These are phyloP conservation scores for Lepidotrigona ventralis DNA, from an alignment of 1,140 invertebrate genomes.

Conservation along the genomic window DNA sequence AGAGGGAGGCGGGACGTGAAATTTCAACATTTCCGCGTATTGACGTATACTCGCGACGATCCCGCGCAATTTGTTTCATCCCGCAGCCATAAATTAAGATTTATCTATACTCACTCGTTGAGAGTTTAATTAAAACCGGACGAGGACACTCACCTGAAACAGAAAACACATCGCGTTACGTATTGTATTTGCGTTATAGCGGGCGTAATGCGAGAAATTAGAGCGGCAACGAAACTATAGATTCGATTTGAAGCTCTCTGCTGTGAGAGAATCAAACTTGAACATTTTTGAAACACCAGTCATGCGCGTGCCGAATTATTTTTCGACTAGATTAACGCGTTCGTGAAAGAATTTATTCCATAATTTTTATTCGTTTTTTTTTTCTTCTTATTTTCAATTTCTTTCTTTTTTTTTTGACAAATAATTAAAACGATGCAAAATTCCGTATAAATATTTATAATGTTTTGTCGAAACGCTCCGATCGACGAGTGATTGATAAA, in stretches of 20 bases:
- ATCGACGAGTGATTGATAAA: background rate
- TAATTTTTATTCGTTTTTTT: background rate
- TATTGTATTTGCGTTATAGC: background rate
- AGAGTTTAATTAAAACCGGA: slow-evolving; percentile 11
- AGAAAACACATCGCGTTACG: background rate
- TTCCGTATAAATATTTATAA: background rate
- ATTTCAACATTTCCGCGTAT: too few relatives aligned
- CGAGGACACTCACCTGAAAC: slow-evolving; percentile 28
- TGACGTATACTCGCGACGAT: background rate
- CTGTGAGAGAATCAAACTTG: too few relatives aligned
- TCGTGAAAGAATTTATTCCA: background rate
- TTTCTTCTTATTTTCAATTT: background rate
- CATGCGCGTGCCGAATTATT: too few relatives aligned
- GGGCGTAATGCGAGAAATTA: background rate
- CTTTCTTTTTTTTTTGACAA: background rate
- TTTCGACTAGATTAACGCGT: too few relatives aligned
- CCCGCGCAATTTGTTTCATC: slow-evolving; percentile 2
- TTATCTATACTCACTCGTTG: slow-evolving; percentile 29
- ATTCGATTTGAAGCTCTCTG: too few relatives aligned
- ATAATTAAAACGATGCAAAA: background rate
- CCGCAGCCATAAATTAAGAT: slow-evolving; percentile 11
- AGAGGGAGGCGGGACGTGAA: too few relatives aligned
- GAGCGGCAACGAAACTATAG: too few relatives aligned
- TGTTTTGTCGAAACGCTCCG: background rate
- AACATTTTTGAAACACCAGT: too few relatives aligned